A percentile compares a stretch with the other conserved stretches of the same genome.
Conservation (phyloP, 1,140 invertebrate species). For the Cheumatopsyche charites region DNA sequence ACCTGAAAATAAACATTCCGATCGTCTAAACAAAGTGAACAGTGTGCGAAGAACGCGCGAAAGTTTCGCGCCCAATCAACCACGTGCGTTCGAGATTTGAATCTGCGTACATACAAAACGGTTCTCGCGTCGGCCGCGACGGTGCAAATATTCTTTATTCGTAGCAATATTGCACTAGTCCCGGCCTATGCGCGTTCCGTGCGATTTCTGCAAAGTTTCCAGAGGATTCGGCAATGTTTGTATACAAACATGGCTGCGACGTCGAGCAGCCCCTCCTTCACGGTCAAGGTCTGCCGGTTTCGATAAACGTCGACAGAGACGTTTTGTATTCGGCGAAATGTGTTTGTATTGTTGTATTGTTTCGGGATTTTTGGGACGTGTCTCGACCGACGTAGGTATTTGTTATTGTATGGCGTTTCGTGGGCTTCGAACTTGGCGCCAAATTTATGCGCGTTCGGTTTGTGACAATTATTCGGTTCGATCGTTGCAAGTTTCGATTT, state of each 20-base stretch:
- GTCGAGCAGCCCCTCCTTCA: neutral
- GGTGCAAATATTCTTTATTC: slow-evolving; percentile 24
- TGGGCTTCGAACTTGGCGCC: too few species aligned
- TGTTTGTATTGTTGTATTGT: too few species aligned
- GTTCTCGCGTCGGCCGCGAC: slow-evolving; percentile 18
- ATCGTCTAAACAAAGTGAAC: too few species aligned
- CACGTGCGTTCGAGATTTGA: neutral
- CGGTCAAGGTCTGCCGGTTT: slow-evolving; percentile 7
- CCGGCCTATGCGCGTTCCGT: slow-evolving; percentile 29
- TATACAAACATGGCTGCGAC: neutral
- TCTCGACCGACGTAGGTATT: too few species aligned
- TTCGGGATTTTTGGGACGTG: too few species aligned
- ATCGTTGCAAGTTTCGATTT: too few species aligned
- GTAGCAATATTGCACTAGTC: slow-evolving; percentile 31
- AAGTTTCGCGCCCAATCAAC: neutral
- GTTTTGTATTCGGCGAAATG: neutral
- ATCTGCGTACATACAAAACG: neutral
- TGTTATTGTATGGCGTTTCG: too few species aligned
- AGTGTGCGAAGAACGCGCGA: neutral
- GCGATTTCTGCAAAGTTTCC: neutral
- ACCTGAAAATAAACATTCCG: too few species aligned
- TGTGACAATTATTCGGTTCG: too few species aligned
- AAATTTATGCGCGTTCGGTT: too few species aligned
- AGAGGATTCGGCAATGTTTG: neutral
- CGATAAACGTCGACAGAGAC: too few species aligned